Base-by-base conservation (phyloP, 1,140 invertebrate species). In the Dryas iulia region DNA sequence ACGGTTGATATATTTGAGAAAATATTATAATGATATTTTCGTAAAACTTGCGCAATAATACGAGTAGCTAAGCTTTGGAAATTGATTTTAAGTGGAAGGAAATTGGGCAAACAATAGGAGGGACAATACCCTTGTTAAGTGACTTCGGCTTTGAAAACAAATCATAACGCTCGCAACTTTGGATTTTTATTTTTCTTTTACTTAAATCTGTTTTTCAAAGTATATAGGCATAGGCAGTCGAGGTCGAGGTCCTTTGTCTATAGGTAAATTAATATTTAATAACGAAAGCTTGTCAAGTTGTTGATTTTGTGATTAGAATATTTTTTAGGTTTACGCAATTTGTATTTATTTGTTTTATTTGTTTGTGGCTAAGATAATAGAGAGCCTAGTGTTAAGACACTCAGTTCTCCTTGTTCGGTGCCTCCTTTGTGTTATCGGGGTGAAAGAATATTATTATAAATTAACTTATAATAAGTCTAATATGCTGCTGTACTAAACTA, bases 121-220 rank as follows among this genome's bases (percentile, higher is more conserved):
- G n/a, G 56, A 58, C 56, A 58, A 58, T 58, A 30, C n/a, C 56
- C 56, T 47, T 47, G 39, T 47, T 47, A 47, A 47, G 39, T 47
- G 14, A 47, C 39, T 21, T 47, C 25, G 56, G 56, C 25, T 30
- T 58, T 58, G 25, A 58, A 58, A 58, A 58, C 39, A 47, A 47
- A 47, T 47, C 39, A 47, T 47, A 47, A 47, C 1, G 39, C 18
- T 47, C 14, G 14, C 39, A 47, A 21, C 39, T 18, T 58, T 8
- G 25, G 25, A 1, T 30, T 58, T 30, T 58, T 30, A 30, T 58
- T 26, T 58, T 58, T 58, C 25, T 58, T 58, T 14, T 21, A 28
- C 25, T 26, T 21, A 58, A 21, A 58, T 28, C 56, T 26, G 25
- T 58, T 58, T 58, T 18, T 1, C 28, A 1, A 30, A 18, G 2